Evolutionary conservation across 1,140 invertebrate species (phyloP), one percentile per base, ranked within the genome.

Genomic region (Drosophila baimaii): DNA sequence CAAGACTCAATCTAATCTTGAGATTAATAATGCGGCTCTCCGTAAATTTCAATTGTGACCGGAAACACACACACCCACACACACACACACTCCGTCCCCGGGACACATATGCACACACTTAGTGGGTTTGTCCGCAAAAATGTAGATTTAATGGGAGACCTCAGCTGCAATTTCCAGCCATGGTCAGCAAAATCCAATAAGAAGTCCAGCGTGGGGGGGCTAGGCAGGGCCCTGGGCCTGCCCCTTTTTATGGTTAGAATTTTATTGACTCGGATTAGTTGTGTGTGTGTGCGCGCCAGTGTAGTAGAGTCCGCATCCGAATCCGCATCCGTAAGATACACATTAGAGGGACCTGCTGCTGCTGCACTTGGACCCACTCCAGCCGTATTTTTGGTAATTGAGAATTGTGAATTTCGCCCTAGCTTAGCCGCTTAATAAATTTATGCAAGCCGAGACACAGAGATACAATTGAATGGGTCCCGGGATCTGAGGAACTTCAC

Each of bases 21-120:
- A 88, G 83, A 88, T 88, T 89, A 88, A 88, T 83, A 88, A 83
- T 80, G 79, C 79, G 83, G 79, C 83, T 79, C 78, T 88, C 61
- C 64, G 79, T 79, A 86, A 72, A 83, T 81, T 85, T 85, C 81
- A 83, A 85, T 82, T 82, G 75, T 62, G 51, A 46, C 44, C 55
- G 49, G 44, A 39, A 58, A 62, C 43, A 75, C 47, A 44, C 55
- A 75, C 27, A 44, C 41, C 21, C 13, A 2, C 47, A 29, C 19
- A 27, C 47, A 54, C 49, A 29, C 19, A 23, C 21, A 10, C 19
- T 8, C 25, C 2, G 41, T 13, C 21, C 21, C 21, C 13, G 39
- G 12, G n/a, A n/a, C 29, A 35, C 33, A 63, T 31, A 37, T 29
- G 44, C 27, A 44, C 31, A 51, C 27, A 37, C 35, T 29, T 62